Evolutionary conservation across 2,113 vertebrate species (phyloP), one percentile per base, ranked within the genome.

Genomic region (Sterrhoptilus dennistouni): DNA sequence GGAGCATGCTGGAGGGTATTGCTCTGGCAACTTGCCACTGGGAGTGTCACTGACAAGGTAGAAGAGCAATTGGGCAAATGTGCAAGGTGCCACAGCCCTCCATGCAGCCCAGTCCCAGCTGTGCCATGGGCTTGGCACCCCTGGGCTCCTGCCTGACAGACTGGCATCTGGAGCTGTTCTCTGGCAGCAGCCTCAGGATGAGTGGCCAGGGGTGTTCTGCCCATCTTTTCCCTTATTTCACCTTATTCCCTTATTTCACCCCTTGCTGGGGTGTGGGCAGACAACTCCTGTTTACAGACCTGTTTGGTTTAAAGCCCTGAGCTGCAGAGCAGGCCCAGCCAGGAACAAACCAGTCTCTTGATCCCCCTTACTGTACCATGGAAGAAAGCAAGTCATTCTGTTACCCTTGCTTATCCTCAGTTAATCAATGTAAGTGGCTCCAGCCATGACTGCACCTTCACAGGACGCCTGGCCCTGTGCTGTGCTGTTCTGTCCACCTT

Each of bases 1-100:
- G 83, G 93, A 71, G 65, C 88, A 66, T 79, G 61, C 53, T 66
- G 92, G 95, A 93, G 70, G 86, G 93, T 89, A 85, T 96, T 96
- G 66, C 96, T 96, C 92, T 96, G 97, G 97, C 83, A 97, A 69
- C 97, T 90, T 6, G 2, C 77, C 19, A 29, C 93, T 70, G 91
- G 75, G 77, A 92, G 94, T 49, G 14, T 61, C 4, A 0, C 50
- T 16, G 53, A 23, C 54, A 22, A 1, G 4, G 63, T 2, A 31
- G 64, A 95, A 70, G 78, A 86, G 91, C 85, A 76, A 42, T 49
- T 0, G 0, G 54, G 38, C 59, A 77, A 64, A 57, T 38, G 7
- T 54, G 40, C 64, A 54, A 21, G 47, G 49, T 80, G 65, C 24
- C 1, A 2, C 25, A 81, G 70, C 20, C 31, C 44, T 79, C 6